These are phyloP conservation scores for Torymus aiolomorphi DNA, from an alignment of 2,888 invertebrate genomes.

Conservation along the genomic window DNA sequence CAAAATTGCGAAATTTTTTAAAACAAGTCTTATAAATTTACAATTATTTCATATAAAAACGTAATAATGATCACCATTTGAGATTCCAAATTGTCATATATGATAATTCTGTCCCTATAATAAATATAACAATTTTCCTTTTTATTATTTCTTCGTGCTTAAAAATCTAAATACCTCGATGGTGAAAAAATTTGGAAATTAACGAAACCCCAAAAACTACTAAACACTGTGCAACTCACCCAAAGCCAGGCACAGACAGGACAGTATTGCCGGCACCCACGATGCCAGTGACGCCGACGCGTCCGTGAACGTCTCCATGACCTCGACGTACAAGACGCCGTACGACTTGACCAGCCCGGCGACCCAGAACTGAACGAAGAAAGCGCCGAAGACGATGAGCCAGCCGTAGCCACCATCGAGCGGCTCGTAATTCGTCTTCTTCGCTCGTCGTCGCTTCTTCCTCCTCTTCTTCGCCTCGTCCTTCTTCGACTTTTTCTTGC, in stretches of 20 bases:
- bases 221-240: conserved; percentile 76
- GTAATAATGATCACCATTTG: no score
- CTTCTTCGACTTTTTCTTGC: conserved; percentile 57
- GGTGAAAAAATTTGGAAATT: no score
- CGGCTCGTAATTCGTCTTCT: conserved; percentile 73
- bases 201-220: not conserved
- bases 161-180: no score
- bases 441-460: conserved; percentile 31
- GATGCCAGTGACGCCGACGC: conserved; percentile 86
- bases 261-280: conserved; percentile 88
- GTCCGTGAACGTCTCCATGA: conserved; percentile 86
- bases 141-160: not conserved
- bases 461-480: conserved; percentile 57
- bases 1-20: no score
- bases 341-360: conserved; percentile 89
- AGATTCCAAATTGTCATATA: no score
- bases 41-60: no score
- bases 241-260: conserved; percentile 85
- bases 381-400: conserved; percentile 86
- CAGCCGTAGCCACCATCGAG: conserved; percentile 87
- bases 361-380: conserved; percentile 89
- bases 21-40: no score
- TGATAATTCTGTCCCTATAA: no score
- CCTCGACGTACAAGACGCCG: conserved; percentile 87
- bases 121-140: not conserved